Evolutionary conservation across 2,797 vertebrate genomes (phyloP), one percentile per base, ranked within the genome.

Genomic region (Avahi laniger): DNA sequence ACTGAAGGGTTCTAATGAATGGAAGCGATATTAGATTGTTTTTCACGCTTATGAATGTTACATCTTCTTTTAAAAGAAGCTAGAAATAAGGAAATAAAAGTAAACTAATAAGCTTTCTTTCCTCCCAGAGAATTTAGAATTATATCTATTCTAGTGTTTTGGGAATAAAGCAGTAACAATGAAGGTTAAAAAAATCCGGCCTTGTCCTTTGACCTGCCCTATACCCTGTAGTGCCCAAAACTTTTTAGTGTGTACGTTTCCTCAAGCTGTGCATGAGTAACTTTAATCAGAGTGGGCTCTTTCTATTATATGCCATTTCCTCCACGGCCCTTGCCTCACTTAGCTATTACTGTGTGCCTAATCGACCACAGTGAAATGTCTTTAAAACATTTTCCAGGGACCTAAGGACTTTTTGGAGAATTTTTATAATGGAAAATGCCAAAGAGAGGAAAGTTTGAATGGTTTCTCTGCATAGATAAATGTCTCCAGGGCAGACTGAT

Each of bases 231-330:
- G 35, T 93, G 72, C 38, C 80, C 38, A 50, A 38, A 75, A 95
- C 70, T 83, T 76, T 86, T 43, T 41, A 83, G 92, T 46, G 43
- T 85, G 61, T 79, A 38, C 24, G 41, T 91, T 89, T 95, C 79
- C 84, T 92, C 24, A 41, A 41, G 91, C 76, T 84, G 73, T 79
- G 93, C 96, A 83, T 83, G 95, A 96, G 93, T 95, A 28, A 97
- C 86, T 97, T 97, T 94, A 98, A 97, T 96, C 93, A 94, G 94
- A 91, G 94, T 89, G 93, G 41, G 1, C 50, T 94, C 50, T 69
- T 96, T 54, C 48, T 91, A 20, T 96, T 84, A 78, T 63, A 69
- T 59, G 86, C 73, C 63, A 41, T 97, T 97, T 94, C 76, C 89
- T 96, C 43, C 79, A n/a, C 72, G 79, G 96, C 91, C 90, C 90